phyloP scores from a whole-genome alignment of 2,888 invertebrate species.

The Dicyrtoma fusca region DNA sequence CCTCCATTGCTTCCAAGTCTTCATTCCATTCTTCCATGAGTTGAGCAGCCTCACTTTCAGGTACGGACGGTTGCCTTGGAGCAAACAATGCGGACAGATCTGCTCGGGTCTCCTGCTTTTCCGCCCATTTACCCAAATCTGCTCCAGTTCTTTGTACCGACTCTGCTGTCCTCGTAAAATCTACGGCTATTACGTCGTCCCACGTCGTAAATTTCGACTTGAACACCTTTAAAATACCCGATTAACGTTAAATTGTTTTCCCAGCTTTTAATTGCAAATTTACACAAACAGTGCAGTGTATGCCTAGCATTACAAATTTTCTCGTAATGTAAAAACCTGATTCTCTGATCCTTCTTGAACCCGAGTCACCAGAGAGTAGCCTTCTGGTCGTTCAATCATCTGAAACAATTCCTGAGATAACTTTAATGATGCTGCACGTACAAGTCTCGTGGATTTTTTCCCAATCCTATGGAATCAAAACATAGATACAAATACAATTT shows the following conservation, averaged over 20 bases:
- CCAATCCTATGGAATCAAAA: constrained; percentile 73
- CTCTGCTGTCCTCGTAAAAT: constrained; percentile 97
- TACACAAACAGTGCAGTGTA: too few species aligned
- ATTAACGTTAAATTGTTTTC: too few species aligned
- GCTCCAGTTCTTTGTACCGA: constrained; percentile 96
- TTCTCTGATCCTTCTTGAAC: constrained; percentile 90
- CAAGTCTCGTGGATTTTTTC: constrained; percentile 92
- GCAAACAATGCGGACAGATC: constrained; percentile 95
- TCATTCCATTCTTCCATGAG: constrained; percentile 97
- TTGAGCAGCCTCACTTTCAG: constrained; percentile 78
- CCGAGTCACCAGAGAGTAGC: constrained; percentile 83
- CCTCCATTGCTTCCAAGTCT: constrained; percentile 96
- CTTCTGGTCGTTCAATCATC: constrained; percentile 78
- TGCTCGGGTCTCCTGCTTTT: constrained; percentile 85
- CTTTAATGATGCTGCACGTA: constrained; percentile 94
- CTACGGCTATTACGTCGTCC: constrained; percentile 99
- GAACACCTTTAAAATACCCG: constrained; percentile 66
- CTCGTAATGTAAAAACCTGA: too few species aligned
- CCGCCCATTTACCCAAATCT: constrained; percentile 90
- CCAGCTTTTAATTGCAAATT: too few species aligned
- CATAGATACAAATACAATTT: not conserved
- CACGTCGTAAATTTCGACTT: constrained; percentile 96
- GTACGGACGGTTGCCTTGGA: constrained; percentile 81
- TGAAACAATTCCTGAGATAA: constrained; percentile 93
- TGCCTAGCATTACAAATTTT: too few species aligned